A percentile compares a stretch with the other conserved stretches of the same genome.
These are phyloP conservation scores for Argopecten irradians DNA, from an alignment of 1,140 invertebrate genomes.

Conservation along the genomic window DNA sequence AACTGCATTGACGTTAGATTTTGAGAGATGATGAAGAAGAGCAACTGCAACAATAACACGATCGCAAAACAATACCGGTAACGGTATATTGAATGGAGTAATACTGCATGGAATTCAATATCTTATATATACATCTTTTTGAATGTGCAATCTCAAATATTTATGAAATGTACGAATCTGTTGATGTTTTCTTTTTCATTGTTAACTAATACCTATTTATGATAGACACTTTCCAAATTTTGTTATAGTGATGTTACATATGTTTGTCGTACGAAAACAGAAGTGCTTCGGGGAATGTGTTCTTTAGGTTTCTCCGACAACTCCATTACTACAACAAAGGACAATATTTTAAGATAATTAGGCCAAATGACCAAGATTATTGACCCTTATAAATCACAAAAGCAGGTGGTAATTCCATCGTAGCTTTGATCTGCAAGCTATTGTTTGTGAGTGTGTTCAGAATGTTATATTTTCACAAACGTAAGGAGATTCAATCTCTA, in stretches of 20 bases:
- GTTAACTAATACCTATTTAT: too few species aligned
- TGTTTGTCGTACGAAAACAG: neutral
- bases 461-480: neutral
- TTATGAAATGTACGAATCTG: too few species aligned
- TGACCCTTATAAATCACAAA: neutral
- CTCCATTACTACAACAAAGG: constrained; percentile 21
- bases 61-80: too few species aligned
- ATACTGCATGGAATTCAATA: too few species aligned
- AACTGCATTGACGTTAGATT: too few species aligned
- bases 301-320: neutral
- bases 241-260: neutral
- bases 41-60: too few species aligned
- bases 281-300: neutral
- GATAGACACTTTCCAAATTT: neutral
- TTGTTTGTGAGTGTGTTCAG: neutral
- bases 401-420: neutral
- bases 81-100: too few species aligned
- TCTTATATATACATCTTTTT: too few species aligned
- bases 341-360: neutral
- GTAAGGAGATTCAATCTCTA: neutral
- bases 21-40: too few species aligned
- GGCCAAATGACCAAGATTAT: constrained; percentile 1
- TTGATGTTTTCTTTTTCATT: too few species aligned
- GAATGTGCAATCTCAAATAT: too few species aligned
- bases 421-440: constrained; percentile 13